Base-by-base conservation (phyloP, 2,113 vertebrate species). In the Bombycilla garrulus region DNA sequence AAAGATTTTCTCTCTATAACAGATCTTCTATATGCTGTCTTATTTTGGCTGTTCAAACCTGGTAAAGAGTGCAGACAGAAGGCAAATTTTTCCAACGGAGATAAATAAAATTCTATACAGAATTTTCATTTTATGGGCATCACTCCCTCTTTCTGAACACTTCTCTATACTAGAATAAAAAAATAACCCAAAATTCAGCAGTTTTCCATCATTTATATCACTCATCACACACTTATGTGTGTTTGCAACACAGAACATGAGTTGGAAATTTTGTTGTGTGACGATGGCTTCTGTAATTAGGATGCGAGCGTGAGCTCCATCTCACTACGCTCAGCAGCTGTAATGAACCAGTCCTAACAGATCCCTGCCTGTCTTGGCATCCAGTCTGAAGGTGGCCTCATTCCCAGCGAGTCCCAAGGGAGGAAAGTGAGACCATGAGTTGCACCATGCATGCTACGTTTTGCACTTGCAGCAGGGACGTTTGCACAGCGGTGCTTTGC, bases 161-260 rank as follows among this genome's bases (percentile, higher is more conserved):
- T 81, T 69, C 8, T 38, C 28, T 54, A 11, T 24, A 31, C 9
- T 23, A 69, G 13, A 15, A 44, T n/a, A 9, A 60, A 71, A 65
- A 69, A 51, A 58, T n/a, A 6, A 0, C 0, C 0, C 5, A 22
- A 65, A 89, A 65, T 38, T 64, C 36, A 65, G 12, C 51, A 45
- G 33, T 56, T 90, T 83, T 72, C 36, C 65, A 20, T 86, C 5
- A 66, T 78, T 86, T 92, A 6, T 36, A 33, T 65, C 44, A 65
- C 0, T 0, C 9, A 21, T 42, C 19, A 11, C 36, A 53, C 24
- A 11, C 11, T 36, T 36, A 1, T 0, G 2, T 57, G 58, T 53
- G 45, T 73, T 77, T 25, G 5, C 31, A 65, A 11, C 20, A 25
- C 14, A 16, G 5, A 42, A 23, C 7, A 15, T 1, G 7, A 50